A percentile compares a stretch with the other conserved stretches of the same genome.
Conservation (phyloP, 35 echinoderm and acorn worm genomes). For the Apostichopus parvimensis region DNA sequence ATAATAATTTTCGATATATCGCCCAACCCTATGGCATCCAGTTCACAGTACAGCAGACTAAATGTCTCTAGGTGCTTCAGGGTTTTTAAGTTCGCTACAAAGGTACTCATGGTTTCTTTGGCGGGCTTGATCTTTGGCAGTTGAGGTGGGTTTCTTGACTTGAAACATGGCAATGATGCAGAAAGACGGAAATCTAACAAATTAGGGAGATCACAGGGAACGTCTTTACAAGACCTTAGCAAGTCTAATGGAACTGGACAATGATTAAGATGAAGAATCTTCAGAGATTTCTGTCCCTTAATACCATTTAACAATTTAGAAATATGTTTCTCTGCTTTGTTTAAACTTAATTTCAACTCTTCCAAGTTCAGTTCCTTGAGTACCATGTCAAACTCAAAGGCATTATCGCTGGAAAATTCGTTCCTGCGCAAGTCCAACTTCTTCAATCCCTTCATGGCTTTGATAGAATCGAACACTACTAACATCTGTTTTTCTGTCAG, state of each 20-base stretch:
- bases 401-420: conserved; percentile 1
- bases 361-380: neutral
- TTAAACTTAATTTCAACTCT: conserved; percentile 25
- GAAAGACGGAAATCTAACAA: conserved; percentile 42
- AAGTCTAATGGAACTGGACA: conserved; percentile 3
- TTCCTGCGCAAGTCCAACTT: conserved; percentile 28
- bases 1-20: too few species aligned
- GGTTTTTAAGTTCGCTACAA: neutral
- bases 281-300: neutral
- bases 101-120: neutral
- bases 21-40: too few species aligned
- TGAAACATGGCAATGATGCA: neutral
- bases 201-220: neutral
- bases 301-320: conserved; percentile 1
- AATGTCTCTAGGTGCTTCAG: conserved; percentile 10
- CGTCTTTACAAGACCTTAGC: neutral
- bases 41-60: conserved; percentile 21
- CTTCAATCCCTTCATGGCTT: neutral
- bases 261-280: conserved; percentile 40
- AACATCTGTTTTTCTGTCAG: neutral
- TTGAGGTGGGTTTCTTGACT: neutral
- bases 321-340: conserved; percentile 13
- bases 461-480: neutral
- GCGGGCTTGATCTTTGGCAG: conserved; percentile 2
- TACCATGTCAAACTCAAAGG: neutral